Percentiles rank a stretch among this genome's conserved stretches.
phyloP scores from a whole-genome alignment of 2,113 vertebrate genomes.

The Cebidichthys violaceus region DNA sequence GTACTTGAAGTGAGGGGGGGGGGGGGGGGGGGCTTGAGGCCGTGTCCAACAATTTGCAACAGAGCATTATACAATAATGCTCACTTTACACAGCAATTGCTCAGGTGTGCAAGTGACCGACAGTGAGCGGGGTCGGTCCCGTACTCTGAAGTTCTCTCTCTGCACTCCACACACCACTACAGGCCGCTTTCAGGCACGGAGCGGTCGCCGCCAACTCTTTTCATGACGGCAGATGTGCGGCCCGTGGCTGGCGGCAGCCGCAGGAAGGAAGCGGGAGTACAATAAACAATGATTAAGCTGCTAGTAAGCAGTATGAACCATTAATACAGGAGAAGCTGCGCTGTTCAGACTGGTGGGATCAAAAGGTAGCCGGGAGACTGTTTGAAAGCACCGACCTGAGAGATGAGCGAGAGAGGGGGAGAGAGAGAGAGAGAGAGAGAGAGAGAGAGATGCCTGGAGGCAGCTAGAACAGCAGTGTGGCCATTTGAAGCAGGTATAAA shows the following conservation, averaged over 20 bases:
- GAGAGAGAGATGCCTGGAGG: not conserved
- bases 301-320: not conserved
- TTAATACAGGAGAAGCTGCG: not conserved
- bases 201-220: not conserved
- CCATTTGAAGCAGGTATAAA: not conserved
- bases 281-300: not conserved
- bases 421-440: not conserved
- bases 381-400: conserved; percentile 4
- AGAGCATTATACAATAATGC: not conserved
- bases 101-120: not conserved
- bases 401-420: not conserved
- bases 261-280: not conserved
- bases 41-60: not conserved
- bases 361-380: not conserved
- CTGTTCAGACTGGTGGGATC: not conserved
- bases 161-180: not conserved
- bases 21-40: not conserved
- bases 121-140: not conserved
- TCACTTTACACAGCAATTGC: not conserved
- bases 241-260: not conserved
- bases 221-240: not conserved
- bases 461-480: not conserved
- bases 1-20: not conserved
- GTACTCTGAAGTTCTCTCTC: not conserved
- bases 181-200: not conserved